Base-by-base conservation (phyloP, 2,888 invertebrate genomes). In the Brachyptera putata region DNA sequence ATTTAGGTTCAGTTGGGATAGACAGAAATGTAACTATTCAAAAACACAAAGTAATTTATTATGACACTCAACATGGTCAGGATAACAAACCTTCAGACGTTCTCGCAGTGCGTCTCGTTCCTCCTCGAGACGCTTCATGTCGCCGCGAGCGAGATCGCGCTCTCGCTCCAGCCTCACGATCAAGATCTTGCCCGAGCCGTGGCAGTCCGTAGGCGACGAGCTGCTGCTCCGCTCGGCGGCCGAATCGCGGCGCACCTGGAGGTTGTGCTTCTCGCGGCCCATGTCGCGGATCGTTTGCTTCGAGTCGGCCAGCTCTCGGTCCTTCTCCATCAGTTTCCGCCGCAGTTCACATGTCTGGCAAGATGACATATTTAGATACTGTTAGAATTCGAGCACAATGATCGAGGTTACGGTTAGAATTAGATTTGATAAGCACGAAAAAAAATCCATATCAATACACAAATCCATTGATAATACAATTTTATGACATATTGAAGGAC, bases 41-140 rank as follows among this genome's bases (percentile, higher is more conserved):
- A n/a, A n/a, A n/a, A n/a, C n/a, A n/a, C n/a, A n/a, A n/a, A n/a
- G n/a, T n/a, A n/a, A n/a, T n/a, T n/a, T n/a, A n/a, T n/a, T n/a
- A n/a, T n/a, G n/a, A n/a, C n/a, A n/a, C n/a, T n/a, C n/a, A n/a
- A n/a, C n/a, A n/a, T n/a, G n/a, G n/a, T n/a, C n/a, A n/a, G n/a
- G 30, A 11, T 30, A 11, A 30, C 34, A n/a, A 71, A 80, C 79
- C 71, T 82, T 77, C 1, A 84, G 73, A 69, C 80, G 78, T 63
- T 82, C 78, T 25, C 80, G 77, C 9, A 85, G 69, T 1, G 78
- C 75, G 67, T 83, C 79, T 37, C 82, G 76, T 70, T 86, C 86
- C 67, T 80, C 78, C 63, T 81, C 79, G n/a, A 84, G 68, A 34
- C 82, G 75, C 60, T 78, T 76, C 9, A 83, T 71, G 65, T 84